Evolutionary conservation across 2,797 vertebrate genomes (phyloP), one percentile per base, ranked within the genome.

Genomic region (Pteropus rufus): DNA sequence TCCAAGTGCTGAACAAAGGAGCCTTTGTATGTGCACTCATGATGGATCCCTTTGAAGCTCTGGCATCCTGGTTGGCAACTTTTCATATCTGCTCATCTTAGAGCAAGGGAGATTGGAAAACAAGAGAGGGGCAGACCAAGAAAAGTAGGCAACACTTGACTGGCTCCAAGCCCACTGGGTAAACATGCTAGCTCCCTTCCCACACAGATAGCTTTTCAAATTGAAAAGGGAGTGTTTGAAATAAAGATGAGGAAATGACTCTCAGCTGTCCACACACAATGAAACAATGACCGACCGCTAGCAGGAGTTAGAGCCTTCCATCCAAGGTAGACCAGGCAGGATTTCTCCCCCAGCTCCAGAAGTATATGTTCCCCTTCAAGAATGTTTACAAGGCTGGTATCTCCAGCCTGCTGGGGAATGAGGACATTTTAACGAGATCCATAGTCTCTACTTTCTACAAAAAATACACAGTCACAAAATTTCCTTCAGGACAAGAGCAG

Each of bases 41-140:
- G 97, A 98, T 94, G 94, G 96, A 91, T 94, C 56, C 84, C 97
- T 98, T 98, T 98, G 98, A 98, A 98, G 98, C 95, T 69, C 93
- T 97, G 98, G 96, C 98, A 97, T 97, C 97, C 89, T 89, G 97
- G 96, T 70, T 89, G 97, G 97, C 98, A 98, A 77, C 93, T 93
- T 97, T 98, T 98, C 97, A 54, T 98, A 97, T 98, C 98, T 98
- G 97, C 82, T 93, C 97, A 97, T 98, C 98, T 98, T 93, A 88
- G 93, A 97, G 97, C 77, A 95, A 87, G 34, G 94, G 97, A 97
- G 97, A 94, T 90, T 97, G 92, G 89, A 95, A 98, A 98, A 95
- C 10, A 3, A 3, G 69, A 97, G 75, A 90, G 85, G 95, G 89
- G 85, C 83, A 58, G 65, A 96, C 89, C 60, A 69, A 75, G 92